Base-by-base conservation (phyloP, 2,888 invertebrate species). In the Pseudanteris insignis region DNA sequence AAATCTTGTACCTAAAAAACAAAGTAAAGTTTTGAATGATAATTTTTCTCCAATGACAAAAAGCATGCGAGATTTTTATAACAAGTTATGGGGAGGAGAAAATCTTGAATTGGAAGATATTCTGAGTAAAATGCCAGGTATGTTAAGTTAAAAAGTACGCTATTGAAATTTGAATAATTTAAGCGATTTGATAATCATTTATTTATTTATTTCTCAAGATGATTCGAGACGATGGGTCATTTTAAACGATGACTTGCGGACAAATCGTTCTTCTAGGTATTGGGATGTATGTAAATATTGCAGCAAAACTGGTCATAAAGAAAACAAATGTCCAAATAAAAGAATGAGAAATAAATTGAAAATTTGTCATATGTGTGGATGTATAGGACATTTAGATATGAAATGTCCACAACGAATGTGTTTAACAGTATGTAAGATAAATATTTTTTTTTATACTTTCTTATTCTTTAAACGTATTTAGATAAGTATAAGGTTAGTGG, bases 351-450 rank as follows among this genome's bases (percentile, higher is more conserved):
- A 55, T 1, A 48, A 83, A 0, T 5, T 29, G 1, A 48, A 57
- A 11, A 36, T 62, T 21, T 91, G 90, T 74, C 83, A 81, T 69
- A 86, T 89, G 82, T 91, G 90, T 68, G 90, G 90, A n/a, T 73
- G 73, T 3, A 70, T 72, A 0, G 89, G 88, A 0, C 90, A 91
- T 74, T 77, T 75, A 11, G 88, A 88, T 67, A 83, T 85, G 0
- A 82, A 87, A 26, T 91, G 90, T 74, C 89, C 89, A 0, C 83
- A 84, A 51, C 87, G 86, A 69, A 84, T 88, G 66, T 90, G 90
- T 69, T 83, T 88, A 53, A 86, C 88, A 71, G 90, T 90, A 81
- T 81, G 84, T 71, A 30, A 29, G 14, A 33, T 37, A 26, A 28
- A 9, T 38, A 37, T 18, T 28, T 21, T 11, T 11, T 34, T 12